Evolutionary conservation across 2,888 invertebrate species (phyloP), one percentile per base, ranked within the genome.

Genomic region (Baccha elongata): DNA sequence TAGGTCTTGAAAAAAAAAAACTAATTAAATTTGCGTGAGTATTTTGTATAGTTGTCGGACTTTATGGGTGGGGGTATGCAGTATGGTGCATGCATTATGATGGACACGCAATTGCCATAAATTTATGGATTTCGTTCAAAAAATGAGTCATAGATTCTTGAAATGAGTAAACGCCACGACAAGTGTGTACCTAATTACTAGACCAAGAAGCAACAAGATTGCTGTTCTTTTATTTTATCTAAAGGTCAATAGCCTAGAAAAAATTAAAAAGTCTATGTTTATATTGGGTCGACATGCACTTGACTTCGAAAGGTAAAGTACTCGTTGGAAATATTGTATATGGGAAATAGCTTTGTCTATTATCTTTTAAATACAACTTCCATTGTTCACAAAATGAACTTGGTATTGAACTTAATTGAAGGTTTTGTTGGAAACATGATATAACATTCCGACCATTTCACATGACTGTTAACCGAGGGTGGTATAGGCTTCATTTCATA

Each of bases 31-130:
- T 76, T 23, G 76, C 71, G 81, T 81, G 80, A 40, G 40, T 23
- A 15, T 26, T 48, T 46, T 26, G 62, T 58, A 17, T 53, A 13
- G 26, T 53, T 55, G 17, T 60, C 17, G 44, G 55, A n/a, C n/a
- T 40, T 53, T 62, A 50, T 4, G 17, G 6, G 26, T 11, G 19
- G 44, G 50, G 40, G 32, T 32, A 3, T 7, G 26, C n/a, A 17
- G 19, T 37, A 17, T 10, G 11, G n/a, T 26, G 6, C 3, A 21
- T n/a, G 10, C 19, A 35, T 13, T 60, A 32, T 72, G 55, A 48
- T 72, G 62, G 64, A 78, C 83, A 84, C 80, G 84, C 84, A 71
- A 84, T 40, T 42, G 11, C 40, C 32, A 48, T 53, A 67, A 81
- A 72, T 81, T 71, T 72, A 81, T 81, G 71, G 48, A 19, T 48